Percentiles rank a stretch among this genome's conserved stretches.
phyloP scores from a whole-genome alignment of 2,797 vertebrate species.

The Scleropages formosus region DNA sequence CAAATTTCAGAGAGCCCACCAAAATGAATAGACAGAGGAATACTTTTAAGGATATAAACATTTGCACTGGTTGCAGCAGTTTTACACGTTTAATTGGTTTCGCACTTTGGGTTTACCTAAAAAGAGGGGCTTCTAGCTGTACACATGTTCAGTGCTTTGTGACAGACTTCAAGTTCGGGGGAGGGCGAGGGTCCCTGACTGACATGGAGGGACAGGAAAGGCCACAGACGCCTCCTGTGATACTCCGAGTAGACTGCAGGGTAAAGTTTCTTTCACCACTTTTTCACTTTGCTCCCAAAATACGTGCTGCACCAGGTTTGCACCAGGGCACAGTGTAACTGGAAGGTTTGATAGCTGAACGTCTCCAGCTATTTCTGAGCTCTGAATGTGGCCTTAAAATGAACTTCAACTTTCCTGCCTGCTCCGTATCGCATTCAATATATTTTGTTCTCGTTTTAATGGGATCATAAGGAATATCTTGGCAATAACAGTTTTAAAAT shows the following conservation, averaged over 20 bases:
- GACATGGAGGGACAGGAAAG: slow-evolving; percentile 42
- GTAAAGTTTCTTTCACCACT: slow-evolving; percentile 62
- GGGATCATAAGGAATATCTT: background rate
- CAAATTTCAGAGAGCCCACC: too few relatives aligned
- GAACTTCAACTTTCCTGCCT: slow-evolving; percentile 28
- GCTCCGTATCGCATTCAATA: background rate
- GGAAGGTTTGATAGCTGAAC: slow-evolving; percentile 41
- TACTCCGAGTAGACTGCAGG: slow-evolving; percentile 53
- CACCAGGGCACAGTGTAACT: slow-evolving; percentile 23
- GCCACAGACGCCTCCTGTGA: slow-evolving; percentile 44
- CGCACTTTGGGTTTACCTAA: background rate
- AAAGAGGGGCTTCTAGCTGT: slow-evolving; percentile 38
- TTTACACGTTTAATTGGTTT: background rate
- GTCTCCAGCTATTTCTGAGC: background rate
- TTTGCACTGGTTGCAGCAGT: too few relatives aligned
- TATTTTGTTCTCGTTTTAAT: background rate
- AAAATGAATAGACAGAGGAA: too few relatives aligned
- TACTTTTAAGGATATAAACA: too few relatives aligned
- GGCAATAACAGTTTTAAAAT: background rate
- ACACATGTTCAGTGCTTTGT: slow-evolving; percentile 60
- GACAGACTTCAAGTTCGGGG: slow-evolving; percentile 79
- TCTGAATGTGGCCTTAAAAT: slow-evolving; percentile 15
- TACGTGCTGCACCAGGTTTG: background rate
- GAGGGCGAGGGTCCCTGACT: slow-evolving; percentile 54
- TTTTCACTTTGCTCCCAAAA: slow-evolving; percentile 47